Evolutionary conservation across 1,140 invertebrate genomes (phyloP).

Genomic region (Pogonognathellus flavescens): DNA sequence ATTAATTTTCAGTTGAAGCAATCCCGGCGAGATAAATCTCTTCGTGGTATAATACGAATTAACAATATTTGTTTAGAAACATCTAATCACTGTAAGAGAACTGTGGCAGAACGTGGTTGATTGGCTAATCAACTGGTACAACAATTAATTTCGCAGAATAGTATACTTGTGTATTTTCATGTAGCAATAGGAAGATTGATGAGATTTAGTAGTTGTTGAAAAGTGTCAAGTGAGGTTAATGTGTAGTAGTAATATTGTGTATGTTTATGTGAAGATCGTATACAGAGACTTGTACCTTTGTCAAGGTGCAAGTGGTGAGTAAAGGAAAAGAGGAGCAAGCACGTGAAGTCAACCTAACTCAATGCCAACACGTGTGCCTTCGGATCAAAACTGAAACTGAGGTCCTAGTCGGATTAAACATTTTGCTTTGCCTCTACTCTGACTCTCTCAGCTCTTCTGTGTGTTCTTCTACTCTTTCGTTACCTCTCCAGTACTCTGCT

Average conservation of each 20-base stretch:
- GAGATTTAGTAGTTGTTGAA: not conserved
- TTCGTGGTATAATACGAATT: no score
- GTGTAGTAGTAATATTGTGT: constrained; percentile 8
- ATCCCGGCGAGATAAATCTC: no score
- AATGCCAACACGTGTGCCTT: constrained; percentile 63
- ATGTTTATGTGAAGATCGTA: constrained; percentile 56
- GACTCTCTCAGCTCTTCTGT: constrained; percentile 18
- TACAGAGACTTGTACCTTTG: constrained; percentile 62
- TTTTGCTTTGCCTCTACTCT: constrained; percentile 42
- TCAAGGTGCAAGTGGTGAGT: constrained; percentile 63
- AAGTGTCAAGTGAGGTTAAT: constrained; percentile 12
- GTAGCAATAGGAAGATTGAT: not conserved
- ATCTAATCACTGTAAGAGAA: no score
- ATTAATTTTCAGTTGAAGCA: no score
- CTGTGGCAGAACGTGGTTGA: no score
- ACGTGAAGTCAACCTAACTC: constrained; percentile 61
- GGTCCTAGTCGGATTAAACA: constrained; percentile 60
- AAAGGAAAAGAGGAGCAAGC: constrained; percentile 58
- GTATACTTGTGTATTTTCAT: constrained; percentile 50
- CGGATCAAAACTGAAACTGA: constrained; percentile 64
- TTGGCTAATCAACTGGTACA: no score
- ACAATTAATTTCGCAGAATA: constrained; percentile 4
- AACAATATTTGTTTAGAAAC: no score
- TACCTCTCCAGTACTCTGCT: not conserved
- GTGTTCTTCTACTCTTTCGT: not conserved